A percentile compares a stretch with the other conserved stretches of the same genome.
Conservation (phyloP, 53 echinoderm and acorn worm genomes). For the Arbacia lixula region DNA sequence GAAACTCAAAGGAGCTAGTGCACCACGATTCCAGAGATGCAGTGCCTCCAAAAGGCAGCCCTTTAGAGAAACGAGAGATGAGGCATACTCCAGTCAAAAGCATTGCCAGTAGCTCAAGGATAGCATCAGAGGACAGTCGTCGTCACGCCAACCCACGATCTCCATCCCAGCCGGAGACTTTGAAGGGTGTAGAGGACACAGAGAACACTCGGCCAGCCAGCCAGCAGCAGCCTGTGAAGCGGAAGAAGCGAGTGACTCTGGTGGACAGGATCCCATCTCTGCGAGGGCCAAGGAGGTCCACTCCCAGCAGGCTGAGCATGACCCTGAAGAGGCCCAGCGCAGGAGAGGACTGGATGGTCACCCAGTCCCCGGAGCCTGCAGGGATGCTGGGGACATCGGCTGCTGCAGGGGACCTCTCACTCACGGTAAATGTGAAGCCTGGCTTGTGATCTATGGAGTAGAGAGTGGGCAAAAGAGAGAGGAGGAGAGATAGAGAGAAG, state of each 20-base stretch:
- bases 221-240: not conserved
- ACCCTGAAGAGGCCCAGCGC: slow-evolving; percentile 28
- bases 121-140: too few relatives aligned
- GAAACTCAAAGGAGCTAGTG: too few relatives aligned
- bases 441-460: too few relatives aligned
- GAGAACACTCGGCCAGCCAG: slow-evolving; percentile 31
- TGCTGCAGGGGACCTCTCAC: slow-evolving; percentile 14
- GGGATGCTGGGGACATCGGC: not conserved
- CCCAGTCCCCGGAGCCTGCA: slow-evolving; percentile 21
- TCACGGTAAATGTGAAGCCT: slow-evolving; percentile 9
- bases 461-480: too few relatives aligned
- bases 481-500: too few relatives aligned
- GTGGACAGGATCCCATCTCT: not conserved
- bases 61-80: too few relatives aligned
- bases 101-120: too few relatives aligned
- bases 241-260: slow-evolving; percentile 37
- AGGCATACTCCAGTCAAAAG: too few relatives aligned
- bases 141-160: too few relatives aligned
- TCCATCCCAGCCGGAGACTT: too few relatives aligned
- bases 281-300: not conserved
- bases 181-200: slow-evolving; percentile 2
- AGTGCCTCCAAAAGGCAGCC: not conserved
- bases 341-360: slow-evolving; percentile 11
- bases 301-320: slow-evolving; percentile 17
- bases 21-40: not conserved